Evolutionary conservation across 2,888 invertebrate genomes (phyloP).

Genomic region (Chloroclysta siterata): DNA sequence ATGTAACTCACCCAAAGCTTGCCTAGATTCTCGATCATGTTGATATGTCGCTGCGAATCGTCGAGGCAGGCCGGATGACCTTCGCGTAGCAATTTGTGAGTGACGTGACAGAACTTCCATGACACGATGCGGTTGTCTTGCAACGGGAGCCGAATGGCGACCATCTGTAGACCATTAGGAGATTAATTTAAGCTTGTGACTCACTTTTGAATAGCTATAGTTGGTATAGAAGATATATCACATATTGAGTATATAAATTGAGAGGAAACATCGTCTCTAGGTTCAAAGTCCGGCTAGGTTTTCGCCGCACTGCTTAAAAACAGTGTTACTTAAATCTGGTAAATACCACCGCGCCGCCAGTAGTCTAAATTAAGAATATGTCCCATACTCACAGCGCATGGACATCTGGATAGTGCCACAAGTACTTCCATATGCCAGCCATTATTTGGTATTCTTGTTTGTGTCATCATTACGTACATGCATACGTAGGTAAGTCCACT

Average conservation of each 20-base stretch:
- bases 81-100: constrained; percentile 97
- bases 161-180: constrained; percentile 61
- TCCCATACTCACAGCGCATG: no score
- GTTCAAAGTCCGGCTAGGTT: no score
- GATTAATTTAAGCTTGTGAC: background rate
- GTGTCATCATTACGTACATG: background rate
- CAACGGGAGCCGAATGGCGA: constrained; percentile 88
- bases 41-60: constrained; percentile 92
- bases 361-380: no score
- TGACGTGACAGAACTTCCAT: constrained; percentile 99
- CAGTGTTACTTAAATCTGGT: no score
- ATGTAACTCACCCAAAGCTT: constrained; percentile 91
- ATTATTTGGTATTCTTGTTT: background rate
- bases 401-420: no score
- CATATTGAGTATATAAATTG: background rate
- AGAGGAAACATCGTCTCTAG: background rate
- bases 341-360: no score
- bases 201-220: background rate
- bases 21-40: constrained; percentile 93
- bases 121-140: constrained; percentile 98
- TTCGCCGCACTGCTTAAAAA: no score
- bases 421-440: background rate
- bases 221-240: no score
- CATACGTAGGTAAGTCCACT: no score
- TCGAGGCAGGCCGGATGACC: constrained; percentile 95